Conservation (phyloP, 2,797 vertebrate genomes). For the Hapalemur alaotrensis region DNA sequence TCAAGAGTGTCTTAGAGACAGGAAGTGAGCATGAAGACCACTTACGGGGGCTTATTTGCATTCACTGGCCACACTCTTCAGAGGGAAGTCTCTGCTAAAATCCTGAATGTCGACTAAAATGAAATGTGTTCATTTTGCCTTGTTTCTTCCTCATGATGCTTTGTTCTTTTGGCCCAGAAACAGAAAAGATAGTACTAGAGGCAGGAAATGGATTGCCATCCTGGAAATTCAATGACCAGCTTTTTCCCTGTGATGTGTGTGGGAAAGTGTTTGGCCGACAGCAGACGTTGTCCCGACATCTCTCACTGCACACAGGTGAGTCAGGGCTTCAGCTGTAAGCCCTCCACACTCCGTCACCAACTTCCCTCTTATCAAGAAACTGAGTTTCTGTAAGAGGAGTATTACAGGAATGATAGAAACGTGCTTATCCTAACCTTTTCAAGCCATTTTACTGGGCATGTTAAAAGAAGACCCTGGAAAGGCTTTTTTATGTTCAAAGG, state of each 20-base stretch:
- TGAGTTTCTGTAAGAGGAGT: background rate
- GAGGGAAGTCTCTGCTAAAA: background rate
- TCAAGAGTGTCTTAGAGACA: background rate
- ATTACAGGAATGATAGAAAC: background rate
- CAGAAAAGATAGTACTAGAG: conserved; percentile 92
- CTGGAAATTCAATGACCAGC: conserved; percentile 96
- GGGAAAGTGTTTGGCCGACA: conserved; percentile 98
- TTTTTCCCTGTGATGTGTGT: conserved; percentile 96
- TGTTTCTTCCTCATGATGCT: background rate
- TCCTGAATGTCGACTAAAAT: background rate
- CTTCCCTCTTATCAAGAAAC: background rate
- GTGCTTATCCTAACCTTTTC: background rate
- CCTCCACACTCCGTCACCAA: rapidly evolving
- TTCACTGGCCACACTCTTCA: background rate
- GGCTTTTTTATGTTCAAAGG: background rate
- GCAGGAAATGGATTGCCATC: conserved; percentile 92
- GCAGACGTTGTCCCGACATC: conserved; percentile 97
- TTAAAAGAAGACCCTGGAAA: background rate
- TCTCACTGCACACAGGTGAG: conserved; percentile 97
- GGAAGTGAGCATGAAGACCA: background rate
- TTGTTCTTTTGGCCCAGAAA: conserved; percentile 86
- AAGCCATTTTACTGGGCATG: background rate
- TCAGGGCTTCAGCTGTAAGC: rapidly evolving
- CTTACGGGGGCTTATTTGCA: background rate
- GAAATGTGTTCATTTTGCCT: background rate